Evolutionary conservation across 2,797 vertebrate genomes (phyloP).

Genomic region (Urocyon cinereoargenteus): DNA sequence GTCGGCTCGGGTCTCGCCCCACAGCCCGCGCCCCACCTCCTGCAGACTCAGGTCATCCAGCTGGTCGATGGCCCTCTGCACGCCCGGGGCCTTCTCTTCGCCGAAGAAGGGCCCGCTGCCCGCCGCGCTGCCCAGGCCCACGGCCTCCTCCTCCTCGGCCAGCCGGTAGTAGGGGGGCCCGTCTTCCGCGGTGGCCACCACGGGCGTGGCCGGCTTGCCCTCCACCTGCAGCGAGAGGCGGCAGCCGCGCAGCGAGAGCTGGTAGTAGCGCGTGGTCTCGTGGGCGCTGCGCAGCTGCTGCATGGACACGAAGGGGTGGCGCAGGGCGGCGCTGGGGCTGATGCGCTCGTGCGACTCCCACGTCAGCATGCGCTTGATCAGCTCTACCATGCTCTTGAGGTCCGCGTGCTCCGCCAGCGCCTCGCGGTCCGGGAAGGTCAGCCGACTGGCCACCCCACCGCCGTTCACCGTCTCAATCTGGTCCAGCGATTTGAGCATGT

Average conservation of each 20-base stretch:
- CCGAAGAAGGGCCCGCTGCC: conserved; percentile 11
- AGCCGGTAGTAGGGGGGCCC: conserved; percentile 72
- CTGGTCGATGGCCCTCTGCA: conserved; percentile 82
- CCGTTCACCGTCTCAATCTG: conserved; percentile 83
- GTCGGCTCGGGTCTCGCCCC: conserved; percentile 56
- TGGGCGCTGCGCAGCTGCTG: conserved; percentile 83
- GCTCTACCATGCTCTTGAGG: conserved; percentile 88
- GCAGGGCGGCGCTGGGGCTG: conserved; percentile 85
- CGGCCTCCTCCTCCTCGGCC: conserved; percentile 67
- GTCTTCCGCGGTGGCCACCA: rapidly evolving
- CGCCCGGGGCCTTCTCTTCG: conserved; percentile 57
- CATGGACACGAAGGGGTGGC: conserved; percentile 88
- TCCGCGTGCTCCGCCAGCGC: conserved; percentile 81
- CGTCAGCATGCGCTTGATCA: conserved; percentile 89
- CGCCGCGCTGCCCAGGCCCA: rapidly evolving
- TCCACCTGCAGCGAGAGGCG: conserved; percentile 76
- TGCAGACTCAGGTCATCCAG: conserved; percentile 83
- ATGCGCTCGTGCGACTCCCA: conserved; percentile 87
- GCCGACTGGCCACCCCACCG: rapidly evolving
- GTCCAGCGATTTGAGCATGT: conserved; percentile 88
- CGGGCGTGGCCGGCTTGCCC: neutral
- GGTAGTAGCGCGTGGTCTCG: conserved; percentile 83
- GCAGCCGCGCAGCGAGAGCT: conserved; percentile 80
- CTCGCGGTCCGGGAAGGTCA: conserved; percentile 68
- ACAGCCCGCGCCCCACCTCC: conserved; percentile 57